Conservation (phyloP, 1,140 invertebrate genomes). For the Tenebrio molitor region DNA sequence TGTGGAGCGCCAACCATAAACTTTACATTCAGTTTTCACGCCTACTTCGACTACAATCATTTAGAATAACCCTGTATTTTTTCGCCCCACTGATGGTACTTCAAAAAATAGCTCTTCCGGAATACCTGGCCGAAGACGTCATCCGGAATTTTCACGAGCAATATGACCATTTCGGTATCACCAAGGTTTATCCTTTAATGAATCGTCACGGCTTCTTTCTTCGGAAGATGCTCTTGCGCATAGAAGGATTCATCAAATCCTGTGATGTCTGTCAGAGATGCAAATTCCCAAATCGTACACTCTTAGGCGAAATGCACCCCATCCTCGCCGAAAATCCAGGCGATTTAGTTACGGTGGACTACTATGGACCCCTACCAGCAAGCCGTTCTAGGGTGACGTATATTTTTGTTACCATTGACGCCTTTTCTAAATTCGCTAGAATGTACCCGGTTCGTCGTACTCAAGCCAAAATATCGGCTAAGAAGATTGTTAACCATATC, state of each 20-base stretch:
- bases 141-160: too few species aligned
- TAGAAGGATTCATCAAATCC: slow-evolving; percentile 49
- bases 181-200: slow-evolving; percentile 59
- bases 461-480: slow-evolving; percentile 43
- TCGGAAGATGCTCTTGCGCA: slow-evolving; percentile 47
- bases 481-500: slow-evolving; percentile 48
- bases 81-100: too few species aligned
- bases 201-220: slow-evolving; percentile 59
- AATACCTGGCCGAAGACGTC: too few species aligned
- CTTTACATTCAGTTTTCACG: too few species aligned
- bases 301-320: slow-evolving; percentile 26
- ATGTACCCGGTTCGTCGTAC: slow-evolving; percentile 60
- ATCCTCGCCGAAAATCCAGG: slow-evolving; percentile 46
- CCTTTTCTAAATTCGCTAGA: slow-evolving; percentile 61
- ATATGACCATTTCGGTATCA: slow-evolving; percentile 62
- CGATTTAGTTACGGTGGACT: slow-evolving; percentile 61
- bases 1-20: too few species aligned
- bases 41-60: too few species aligned
- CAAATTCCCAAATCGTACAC: slow-evolving; percentile 31
- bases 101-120: too few species aligned
- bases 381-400: slow-evolving; percentile 50
- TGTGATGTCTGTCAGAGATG: slow-evolving; percentile 53
- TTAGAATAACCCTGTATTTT: too few species aligned
- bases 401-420: slow-evolving; percentile 61
- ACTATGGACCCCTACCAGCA: slow-evolving; percentile 60